Evolutionary conservation across 64 coral and sea anemone species (phyloP).

Genomic region (Catalaphyllia jardinei): DNA sequence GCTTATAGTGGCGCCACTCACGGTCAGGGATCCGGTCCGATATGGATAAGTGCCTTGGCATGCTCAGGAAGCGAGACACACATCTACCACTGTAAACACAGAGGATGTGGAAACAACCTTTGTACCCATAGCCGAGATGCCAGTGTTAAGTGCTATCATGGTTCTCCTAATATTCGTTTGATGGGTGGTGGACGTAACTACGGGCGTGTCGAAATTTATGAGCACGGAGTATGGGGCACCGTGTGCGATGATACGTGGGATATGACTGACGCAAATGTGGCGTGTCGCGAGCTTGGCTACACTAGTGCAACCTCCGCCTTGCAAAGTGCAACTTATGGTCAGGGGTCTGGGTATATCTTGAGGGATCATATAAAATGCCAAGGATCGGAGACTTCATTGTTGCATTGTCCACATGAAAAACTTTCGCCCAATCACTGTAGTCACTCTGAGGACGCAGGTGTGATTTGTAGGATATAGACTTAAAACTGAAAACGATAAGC

Average conservation of each 20-base stretch:
- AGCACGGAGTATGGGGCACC: slow-evolving; percentile 45
- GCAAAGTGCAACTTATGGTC: background rate
- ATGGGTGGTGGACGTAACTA: slow-evolving; percentile 5
- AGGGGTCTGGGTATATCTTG: slow-evolving; percentile 34
- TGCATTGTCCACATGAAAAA: background rate
- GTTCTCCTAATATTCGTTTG: background rate
- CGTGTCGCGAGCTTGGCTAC: slow-evolving; percentile 57
- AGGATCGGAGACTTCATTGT: slow-evolving; percentile 6
- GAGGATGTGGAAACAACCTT: background rate
- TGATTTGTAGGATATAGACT: background rate
- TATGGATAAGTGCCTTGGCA: background rate
- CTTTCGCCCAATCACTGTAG: background rate
- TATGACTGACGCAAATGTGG: slow-evolving; percentile 54
- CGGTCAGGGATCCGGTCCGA: background rate
- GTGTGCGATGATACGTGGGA: slow-evolving; percentile 67
- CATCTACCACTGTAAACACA: background rate
- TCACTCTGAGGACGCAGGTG: background rate
- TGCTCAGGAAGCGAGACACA: background rate
- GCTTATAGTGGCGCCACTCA: background rate
- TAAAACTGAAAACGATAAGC: too few species aligned
- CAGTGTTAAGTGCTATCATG: background rate
- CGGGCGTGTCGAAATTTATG: slow-evolving; percentile 57
- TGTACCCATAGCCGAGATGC: slow-evolving; percentile 17
- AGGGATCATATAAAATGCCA: slow-evolving; percentile 20
- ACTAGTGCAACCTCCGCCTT: slow-evolving; percentile 13